Conservation (phyloP, 2,113 vertebrate species). For the Porphyrio hochstetteri region DNA sequence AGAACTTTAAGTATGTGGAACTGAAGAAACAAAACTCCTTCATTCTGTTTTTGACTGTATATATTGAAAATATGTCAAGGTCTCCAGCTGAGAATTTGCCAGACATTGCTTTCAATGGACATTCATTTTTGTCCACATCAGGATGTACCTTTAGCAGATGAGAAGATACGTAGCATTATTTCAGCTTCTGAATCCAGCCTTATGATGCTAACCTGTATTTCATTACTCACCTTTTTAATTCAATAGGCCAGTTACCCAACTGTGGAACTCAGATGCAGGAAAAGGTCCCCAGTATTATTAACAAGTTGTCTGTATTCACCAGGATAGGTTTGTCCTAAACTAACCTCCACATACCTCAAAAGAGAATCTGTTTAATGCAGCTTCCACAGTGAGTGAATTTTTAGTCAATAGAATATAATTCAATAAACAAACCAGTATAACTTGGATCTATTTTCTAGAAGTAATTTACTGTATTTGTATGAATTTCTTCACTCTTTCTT, state of each 20-base stretch:
- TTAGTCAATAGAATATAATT: neutral
- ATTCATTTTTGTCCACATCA: neutral
- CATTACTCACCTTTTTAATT: neutral
- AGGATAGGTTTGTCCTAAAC: neutral
- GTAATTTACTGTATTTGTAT: neutral
- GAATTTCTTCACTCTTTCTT: neutral
- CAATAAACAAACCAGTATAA: neutral
- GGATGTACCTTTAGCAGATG: neutral
- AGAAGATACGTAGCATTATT: neutral
- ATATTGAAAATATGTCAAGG: neutral
- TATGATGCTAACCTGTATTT: neutral
- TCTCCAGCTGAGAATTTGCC: neutral
- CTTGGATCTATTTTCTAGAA: fast-evolving
- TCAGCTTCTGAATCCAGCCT: neutral
- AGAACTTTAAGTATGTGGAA: neutral
- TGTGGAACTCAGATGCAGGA: neutral
- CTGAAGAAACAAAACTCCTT: neutral
- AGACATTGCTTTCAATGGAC: neutral
- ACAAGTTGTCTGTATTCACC: neutral
- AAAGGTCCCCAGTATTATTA: neutral
- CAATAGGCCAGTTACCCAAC: neutral
- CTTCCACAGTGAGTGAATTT: neutral
- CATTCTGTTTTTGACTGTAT: neutral
- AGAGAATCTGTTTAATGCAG: neutral
- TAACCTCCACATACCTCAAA: neutral